Evolutionary conservation across 1,140 invertebrate species (phyloP).

Genomic region (Aphis gossypii): DNA sequence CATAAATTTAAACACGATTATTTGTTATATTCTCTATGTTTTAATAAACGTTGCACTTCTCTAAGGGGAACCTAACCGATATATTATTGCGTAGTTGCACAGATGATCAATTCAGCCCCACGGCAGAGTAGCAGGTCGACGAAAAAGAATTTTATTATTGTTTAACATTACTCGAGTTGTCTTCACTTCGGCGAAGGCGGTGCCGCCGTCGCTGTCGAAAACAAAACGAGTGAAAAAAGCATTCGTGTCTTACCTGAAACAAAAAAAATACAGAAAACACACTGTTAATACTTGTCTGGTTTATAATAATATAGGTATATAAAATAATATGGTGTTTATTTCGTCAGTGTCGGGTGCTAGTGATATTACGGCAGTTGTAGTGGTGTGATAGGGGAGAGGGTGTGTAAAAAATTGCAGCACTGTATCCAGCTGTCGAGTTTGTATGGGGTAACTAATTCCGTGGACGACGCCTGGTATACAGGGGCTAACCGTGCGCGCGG

Average conservation of each 20-base stretch:
- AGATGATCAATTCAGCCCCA: background rate
- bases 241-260: conserved; percentile 53
- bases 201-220: background rate
- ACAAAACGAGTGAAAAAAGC: conserved; percentile 3
- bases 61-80: background rate
- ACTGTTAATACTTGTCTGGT: conserved; percentile 13
- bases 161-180: background rate
- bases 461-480: background rate
- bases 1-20: background rate
- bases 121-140: too few relatives aligned
- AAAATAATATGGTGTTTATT: background rate
- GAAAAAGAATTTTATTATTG: background rate
- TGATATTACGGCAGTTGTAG: background rate
- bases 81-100: background rate
- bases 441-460: conserved; percentile 39
- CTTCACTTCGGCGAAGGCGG: background rate
- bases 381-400: too few relatives aligned
- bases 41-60: background rate
- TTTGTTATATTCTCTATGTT: background rate
- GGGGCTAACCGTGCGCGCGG: too few relatives aligned
- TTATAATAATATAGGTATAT: conserved; percentile 17
- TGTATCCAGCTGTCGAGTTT: conserved; percentile 1
- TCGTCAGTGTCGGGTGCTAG: background rate
- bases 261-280: background rate
- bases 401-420: background rate